A percentile compares a stretch with the other conserved stretches of the same genome.
These are phyloP conservation scores for Macrostomum cliftonense DNA, from an alignment of 2,888 invertebrate species.

Conservation along the genomic window DNA sequence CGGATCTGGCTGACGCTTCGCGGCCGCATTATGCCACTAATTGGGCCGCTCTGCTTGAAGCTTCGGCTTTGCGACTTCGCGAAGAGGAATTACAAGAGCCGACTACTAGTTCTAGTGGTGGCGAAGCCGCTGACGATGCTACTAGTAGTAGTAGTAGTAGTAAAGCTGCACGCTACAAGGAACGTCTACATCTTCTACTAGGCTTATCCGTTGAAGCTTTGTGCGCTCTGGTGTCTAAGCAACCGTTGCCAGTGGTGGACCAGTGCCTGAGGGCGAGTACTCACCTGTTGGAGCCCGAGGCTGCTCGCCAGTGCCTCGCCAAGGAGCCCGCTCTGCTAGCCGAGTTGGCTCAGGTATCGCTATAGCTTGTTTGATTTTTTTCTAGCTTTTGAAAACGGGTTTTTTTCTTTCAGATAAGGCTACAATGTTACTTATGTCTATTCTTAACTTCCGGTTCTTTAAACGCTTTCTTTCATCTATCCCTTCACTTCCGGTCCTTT, in stretches of 20 bases:
- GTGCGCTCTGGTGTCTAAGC: conserved; percentile 63
- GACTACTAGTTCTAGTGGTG: too few relatives aligned
- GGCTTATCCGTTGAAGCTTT: conserved; percentile 87
- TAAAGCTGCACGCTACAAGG: background rate
- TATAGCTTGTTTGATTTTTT: too few relatives aligned
- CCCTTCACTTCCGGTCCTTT: too few relatives aligned
- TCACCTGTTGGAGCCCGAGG: conserved; percentile 47
- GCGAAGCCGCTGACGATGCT: background rate
- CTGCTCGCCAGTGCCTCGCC: too few relatives aligned
- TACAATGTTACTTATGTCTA: too few relatives aligned
- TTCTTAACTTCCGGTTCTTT: too few relatives aligned
- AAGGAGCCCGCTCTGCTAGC: too few relatives aligned
- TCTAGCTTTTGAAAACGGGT: too few relatives aligned
- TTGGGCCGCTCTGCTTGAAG: conserved; percentile 86
- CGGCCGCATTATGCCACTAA: conserved; percentile 71
- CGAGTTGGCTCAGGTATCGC: too few relatives aligned
- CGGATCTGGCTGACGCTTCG: conserved; percentile 79
- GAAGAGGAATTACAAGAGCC: background rate
- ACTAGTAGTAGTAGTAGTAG: background rate
- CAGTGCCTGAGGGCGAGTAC: conserved; percentile 63
- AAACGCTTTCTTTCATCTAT: too few relatives aligned
- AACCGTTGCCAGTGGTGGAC: conserved; percentile 59
- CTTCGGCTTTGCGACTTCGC: conserved; percentile 47
- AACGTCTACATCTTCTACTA: conserved; percentile 23
- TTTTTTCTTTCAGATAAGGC: too few relatives aligned